phyloP scores from a whole-genome alignment of 2,113 vertebrate genomes.

The Helogale parvula region DNA sequence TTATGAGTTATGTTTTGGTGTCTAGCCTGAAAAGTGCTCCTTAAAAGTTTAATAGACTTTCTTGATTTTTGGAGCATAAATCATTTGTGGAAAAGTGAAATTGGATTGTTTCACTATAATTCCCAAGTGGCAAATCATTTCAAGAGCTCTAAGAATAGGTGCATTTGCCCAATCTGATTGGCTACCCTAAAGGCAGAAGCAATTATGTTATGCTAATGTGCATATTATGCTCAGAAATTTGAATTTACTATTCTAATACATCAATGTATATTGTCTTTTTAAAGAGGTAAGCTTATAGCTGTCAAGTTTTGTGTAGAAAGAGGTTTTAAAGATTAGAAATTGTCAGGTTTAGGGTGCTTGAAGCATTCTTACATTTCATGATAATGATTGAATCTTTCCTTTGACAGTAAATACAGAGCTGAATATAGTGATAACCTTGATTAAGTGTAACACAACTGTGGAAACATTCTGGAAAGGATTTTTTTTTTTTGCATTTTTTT shows the following conservation, averaged over 20 bases:
- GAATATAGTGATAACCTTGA: not conserved
- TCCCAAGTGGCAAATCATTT: conserved; percentile 72
- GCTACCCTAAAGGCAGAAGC: conserved; percentile 75
- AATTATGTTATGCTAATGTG: conserved; percentile 73
- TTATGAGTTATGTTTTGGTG: not conserved
- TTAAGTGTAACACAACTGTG: not conserved
- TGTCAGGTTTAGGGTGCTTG: conserved; percentile 58
- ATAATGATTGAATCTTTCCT: conserved; percentile 1
- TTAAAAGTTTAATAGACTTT: conserved; percentile 44
- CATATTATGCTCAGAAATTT: conserved; percentile 53
- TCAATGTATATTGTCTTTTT: conserved; percentile 1
- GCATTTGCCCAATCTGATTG: conserved; percentile 69
- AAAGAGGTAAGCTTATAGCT: conserved; percentile 50
- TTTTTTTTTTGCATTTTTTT: conserved; percentile 21
- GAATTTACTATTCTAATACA: conserved; percentile 43
- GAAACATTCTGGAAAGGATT: conserved; percentile 43
- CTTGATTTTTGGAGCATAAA: conserved; percentile 14
- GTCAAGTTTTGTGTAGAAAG: conserved; percentile 50
- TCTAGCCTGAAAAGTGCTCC: not conserved
- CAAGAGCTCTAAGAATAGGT: conserved; percentile 52
- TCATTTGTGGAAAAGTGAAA: conserved; percentile 58
- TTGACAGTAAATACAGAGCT: conserved; percentile 49
- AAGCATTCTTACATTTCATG: conserved; percentile 44
- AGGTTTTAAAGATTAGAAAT: conserved; percentile 53
- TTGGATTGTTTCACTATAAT: conserved; percentile 61